Conservation (phyloP, 2,113 vertebrate species). For the Neomonachus schauinslandi region DNA sequence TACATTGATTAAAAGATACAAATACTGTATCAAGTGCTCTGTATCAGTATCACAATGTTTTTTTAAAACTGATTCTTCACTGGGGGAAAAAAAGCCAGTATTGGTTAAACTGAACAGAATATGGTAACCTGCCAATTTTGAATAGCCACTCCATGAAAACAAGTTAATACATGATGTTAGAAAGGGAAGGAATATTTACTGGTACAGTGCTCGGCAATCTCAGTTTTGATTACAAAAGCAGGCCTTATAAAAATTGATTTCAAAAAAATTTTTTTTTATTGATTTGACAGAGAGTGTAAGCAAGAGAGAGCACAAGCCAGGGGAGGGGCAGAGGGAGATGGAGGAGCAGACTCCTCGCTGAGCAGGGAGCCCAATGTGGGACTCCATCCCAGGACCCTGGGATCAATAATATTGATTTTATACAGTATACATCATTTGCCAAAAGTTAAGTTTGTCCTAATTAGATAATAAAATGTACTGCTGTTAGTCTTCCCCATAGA, state of each 20-base stretch:
- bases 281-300: not conserved
- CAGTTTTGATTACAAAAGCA: conserved; percentile 92
- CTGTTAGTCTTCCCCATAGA: conserved; percentile 94
- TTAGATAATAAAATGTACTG: conserved; percentile 73
- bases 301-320: not conserved
- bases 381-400: not conserved
- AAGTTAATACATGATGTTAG: conserved; percentile 89
- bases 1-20: conserved; percentile 78
- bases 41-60: conserved; percentile 20
- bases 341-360: too few relatives aligned
- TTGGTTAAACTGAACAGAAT: conserved; percentile 69
- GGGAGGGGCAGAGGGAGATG: too few relatives aligned
- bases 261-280: not conserved
- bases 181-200: conserved; percentile 82
- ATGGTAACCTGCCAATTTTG: conserved; percentile 90
- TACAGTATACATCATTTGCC: conserved; percentile 89
- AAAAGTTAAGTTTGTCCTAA: conserved; percentile 81
- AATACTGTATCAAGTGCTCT: conserved; percentile 71
- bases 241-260: conserved; percentile 87
- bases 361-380: too few relatives aligned
- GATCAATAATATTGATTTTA: conserved; percentile 81
- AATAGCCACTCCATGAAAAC: conserved; percentile 87
- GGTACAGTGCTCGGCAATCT: conserved; percentile 90
- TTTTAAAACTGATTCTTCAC: conserved; percentile 65
- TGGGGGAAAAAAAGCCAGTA: conserved; percentile 66